Percentiles rank a stretch among this genome's conserved stretches.
These are phyloP conservation scores for Nebria brevicollis DNA, from an alignment of 2,888 invertebrate genomes.

Conservation along the genomic window DNA sequence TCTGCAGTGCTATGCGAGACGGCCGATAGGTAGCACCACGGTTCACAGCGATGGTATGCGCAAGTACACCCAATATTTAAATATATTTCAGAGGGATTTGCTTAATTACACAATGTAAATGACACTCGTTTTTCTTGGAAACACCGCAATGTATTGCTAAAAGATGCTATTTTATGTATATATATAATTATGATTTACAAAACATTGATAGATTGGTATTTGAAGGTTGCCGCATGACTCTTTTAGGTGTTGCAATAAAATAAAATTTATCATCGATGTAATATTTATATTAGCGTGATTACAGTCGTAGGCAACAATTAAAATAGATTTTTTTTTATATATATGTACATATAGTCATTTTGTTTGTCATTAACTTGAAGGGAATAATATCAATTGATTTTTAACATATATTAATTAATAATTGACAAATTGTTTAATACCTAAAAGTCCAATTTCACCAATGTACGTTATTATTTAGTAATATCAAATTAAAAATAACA, in stretches of 20 bases:
- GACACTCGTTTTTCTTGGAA: constrained; percentile 34
- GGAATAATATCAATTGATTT: background rate
- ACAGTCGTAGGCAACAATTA: background rate
- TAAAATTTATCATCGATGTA: background rate
- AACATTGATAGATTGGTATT: background rate
- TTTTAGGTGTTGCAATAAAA: background rate
- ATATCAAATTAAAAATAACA: too few relatives aligned
- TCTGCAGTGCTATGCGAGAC: background rate
- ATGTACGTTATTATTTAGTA: too few relatives aligned
- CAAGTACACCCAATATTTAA: background rate
- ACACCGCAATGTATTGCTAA: constrained; percentile 33
- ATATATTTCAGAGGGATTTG: constrained; percentile 24
- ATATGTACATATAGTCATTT: background rate
- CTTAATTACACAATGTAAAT: constrained; percentile 34
- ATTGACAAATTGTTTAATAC: too few relatives aligned
- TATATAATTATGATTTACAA: background rate
- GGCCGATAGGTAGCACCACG: constrained; percentile 24
- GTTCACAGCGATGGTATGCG: background rate
- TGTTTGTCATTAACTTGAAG: background rate
- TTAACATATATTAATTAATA: background rate
- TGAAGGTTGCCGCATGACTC: background rate
- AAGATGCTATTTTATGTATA: constrained; percentile 25
- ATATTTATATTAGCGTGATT: background rate
- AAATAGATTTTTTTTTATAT: background rate
- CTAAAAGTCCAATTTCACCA: too few relatives aligned